Percentiles rank a stretch among this genome's conserved stretches.
Conservation (phyloP, 2,113 vertebrate species). For the Syngnathus floridae region DNA sequence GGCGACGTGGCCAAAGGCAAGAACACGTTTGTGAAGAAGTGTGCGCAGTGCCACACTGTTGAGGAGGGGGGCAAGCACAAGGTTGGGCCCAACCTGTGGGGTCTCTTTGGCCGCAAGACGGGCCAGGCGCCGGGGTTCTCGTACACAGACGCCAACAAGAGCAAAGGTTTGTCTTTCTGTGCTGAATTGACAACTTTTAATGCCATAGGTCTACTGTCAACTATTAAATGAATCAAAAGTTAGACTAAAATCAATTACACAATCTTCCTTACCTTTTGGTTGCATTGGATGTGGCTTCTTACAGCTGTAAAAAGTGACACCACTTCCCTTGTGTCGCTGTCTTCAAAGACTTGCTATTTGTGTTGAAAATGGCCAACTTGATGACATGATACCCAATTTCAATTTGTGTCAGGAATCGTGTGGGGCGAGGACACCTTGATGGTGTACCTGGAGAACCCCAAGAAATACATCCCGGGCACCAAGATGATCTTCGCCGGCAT, state of each 20-base stretch:
- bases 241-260: no score
- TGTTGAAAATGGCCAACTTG: no score
- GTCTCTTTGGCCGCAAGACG: constrained; percentile 71
- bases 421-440: constrained; percentile 75
- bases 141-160: constrained; percentile 81
- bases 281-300: not conserved
- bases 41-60: constrained; percentile 75
- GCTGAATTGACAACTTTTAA: not conserved
- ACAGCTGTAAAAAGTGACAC: not conserved
- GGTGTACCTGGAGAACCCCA: constrained; percentile 85
- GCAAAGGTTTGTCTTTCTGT: constrained; percentile 67
- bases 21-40: constrained; percentile 78
- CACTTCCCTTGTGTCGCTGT: not conserved
- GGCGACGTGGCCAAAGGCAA: constrained; percentile 73
- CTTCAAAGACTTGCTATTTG: no score
- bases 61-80: constrained; percentile 77
- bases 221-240: no score
- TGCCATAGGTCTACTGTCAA: no score
- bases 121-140: constrained; percentile 72
- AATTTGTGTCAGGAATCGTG: constrained; percentile 58
- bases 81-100: constrained; percentile 76
- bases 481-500: constrained; percentile 84
- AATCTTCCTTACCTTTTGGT: not conserved
- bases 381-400: not conserved
- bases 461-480: constrained; percentile 84